A percentile compares a stretch with the other conserved stretches of the same genome.
Conservation (phyloP, 1,140 invertebrate species). For the Aphelenchoides besseyi region DNA sequence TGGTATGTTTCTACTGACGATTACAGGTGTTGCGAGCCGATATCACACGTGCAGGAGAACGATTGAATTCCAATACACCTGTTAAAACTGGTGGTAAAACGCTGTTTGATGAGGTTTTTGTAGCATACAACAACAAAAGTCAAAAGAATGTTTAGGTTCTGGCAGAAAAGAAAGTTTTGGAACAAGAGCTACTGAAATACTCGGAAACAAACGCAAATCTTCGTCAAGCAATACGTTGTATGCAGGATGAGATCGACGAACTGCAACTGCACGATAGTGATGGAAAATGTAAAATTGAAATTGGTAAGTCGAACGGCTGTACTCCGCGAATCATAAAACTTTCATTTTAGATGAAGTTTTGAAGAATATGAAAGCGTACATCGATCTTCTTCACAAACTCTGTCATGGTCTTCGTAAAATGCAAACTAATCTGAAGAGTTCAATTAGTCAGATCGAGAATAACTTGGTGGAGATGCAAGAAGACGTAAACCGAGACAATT, state of each 20-base stretch:
- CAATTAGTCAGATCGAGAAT: too few species aligned
- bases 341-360: neutral
- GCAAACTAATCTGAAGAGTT: too few species aligned
- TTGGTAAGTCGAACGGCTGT: neutral
- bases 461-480: neutral
- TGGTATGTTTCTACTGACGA: too few species aligned
- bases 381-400: too few species aligned
- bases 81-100: neutral
- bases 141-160: neutral
- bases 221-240: neutral
- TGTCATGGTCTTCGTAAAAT: too few species aligned
- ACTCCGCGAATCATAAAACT: too few species aligned
- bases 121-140: too few species aligned
- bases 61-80: too few species aligned
- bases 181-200: neutral
- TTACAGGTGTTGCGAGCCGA: neutral
- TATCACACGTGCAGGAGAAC: neutral
- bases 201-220: neutral
- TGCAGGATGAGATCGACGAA: neutral
- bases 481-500: neutral
- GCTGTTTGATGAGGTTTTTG: neutral
- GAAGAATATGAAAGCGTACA: neutral
- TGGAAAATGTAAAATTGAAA: neutral
- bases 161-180: neutral
- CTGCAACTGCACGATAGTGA: neutral